phyloP scores from a whole-genome alignment of 92 coral and sea anemone species.

The Palythoa grandiflora region DNA sequence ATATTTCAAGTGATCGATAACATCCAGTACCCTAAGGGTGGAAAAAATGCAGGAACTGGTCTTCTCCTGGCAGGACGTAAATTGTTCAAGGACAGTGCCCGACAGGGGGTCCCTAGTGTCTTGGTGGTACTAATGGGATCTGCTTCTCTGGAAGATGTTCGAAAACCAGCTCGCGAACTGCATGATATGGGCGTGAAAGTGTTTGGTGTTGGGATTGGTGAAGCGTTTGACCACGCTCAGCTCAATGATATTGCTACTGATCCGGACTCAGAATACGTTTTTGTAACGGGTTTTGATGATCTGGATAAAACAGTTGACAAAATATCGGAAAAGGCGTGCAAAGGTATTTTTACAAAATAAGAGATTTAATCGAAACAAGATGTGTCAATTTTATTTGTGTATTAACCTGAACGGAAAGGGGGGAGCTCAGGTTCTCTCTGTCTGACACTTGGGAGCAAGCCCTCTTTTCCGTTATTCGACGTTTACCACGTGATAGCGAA shows the following conservation, averaged over 20 bases:
- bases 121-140: slow-evolving; percentile 33
- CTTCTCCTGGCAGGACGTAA: neutral
- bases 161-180: slow-evolving; percentile 37
- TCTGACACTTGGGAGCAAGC: too few relatives aligned
- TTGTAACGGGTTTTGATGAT: slow-evolving; percentile 15
- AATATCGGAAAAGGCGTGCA: slow-evolving; percentile 28
- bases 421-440: too few relatives aligned
- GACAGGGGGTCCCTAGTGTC: slow-evolving; percentile 34
- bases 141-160: slow-evolving; percentile 32
- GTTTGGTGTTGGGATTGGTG: slow-evolving; percentile 30
- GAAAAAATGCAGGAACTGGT: slow-evolving; percentile 34
- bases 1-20: slow-evolving; percentile 16
- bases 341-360: neutral
- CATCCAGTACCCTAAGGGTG: slow-evolving; percentile 32
- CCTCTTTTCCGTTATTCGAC: too few relatives aligned
- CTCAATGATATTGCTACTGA: slow-evolving; percentile 38
- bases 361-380: neutral
- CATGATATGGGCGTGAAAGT: slow-evolving; percentile 46
- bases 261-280: slow-evolving; percentile 36
- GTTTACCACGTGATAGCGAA: too few relatives aligned
- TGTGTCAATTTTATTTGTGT: too few relatives aligned
- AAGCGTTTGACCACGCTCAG: slow-evolving; percentile 15
- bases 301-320: neutral
- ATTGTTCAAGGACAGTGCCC: slow-evolving; percentile 42
- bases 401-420: too few relatives aligned